Base-by-base conservation (phyloP, 2,888 invertebrate genomes). In the Amblyjoppa proteus region DNA sequence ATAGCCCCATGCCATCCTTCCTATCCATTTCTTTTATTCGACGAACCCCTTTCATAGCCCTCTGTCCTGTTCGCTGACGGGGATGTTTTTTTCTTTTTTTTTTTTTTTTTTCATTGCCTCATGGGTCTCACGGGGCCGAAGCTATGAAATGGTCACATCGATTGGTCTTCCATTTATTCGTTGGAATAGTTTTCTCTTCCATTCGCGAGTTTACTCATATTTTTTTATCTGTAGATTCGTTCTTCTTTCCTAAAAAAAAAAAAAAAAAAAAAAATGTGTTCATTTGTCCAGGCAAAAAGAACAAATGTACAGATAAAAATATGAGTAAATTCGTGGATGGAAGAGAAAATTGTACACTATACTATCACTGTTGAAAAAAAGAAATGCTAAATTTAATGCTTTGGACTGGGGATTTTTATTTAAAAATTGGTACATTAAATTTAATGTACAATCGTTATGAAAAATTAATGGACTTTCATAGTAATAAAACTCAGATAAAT, bases 131-230 rank as follows among this genome's bases (percentile, higher is more conserved):
- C 34, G 81, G 58, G 81, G 77, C 66, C 71, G 61, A 74, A 31
- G 53, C 70, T 76, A 81, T 81, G 78, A 85, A 82, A 84, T 71
- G 74, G 74, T 70, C 61, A 58, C 69, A 78, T 69, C 81, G 81
- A 78, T 82, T 84, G 74, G 49, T 74, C 58, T 69, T 7, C 73
- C 68, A 74, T 77, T 77, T 77, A 66, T 74, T 74, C 41, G 25
- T 20, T 7, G n/a, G 28, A 38, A 81, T 69, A 56, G 41, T 73
- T 81, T 68, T 53, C 58, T 56, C 77, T 76, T 79, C 20, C 49
- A 64, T 56, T 28, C 49, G 5, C 56, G 28, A 38, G 56, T 20
- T n/a, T 20, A 7, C 1, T 45, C n/a, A 11, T 31, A 11, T 49
- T 45, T 53, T 51, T 51, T 51, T n/a, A 16, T 16, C 13, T 4